A percentile compares a stretch with the other conserved stretches of the same genome.
phyloP scores from a whole-genome alignment of 2,797 vertebrate species.

The Taeniopygia guttata region DNA sequence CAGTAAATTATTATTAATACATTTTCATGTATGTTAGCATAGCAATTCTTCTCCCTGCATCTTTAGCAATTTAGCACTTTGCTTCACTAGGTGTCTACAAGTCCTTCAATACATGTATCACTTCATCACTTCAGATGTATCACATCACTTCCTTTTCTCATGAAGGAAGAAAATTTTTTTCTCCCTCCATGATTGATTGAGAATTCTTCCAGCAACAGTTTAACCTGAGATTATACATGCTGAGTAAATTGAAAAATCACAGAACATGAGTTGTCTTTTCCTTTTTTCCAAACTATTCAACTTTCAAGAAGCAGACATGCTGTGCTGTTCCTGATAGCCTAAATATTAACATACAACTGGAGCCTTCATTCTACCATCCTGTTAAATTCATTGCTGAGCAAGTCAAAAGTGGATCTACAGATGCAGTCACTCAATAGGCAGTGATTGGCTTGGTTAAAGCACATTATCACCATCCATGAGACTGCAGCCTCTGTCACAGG shows the following conservation, averaged over 20 bases:
- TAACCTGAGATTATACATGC: background rate
- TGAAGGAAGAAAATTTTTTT: background rate
- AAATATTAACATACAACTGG: background rate
- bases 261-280: background rate
- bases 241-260: background rate
- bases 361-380: background rate
- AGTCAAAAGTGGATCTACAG: background rate
- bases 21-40: background rate
- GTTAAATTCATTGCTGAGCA: background rate
- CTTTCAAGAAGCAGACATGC: background rate
- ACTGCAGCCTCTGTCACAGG: background rate
- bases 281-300: background rate
- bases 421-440: background rate
- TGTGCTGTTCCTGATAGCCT: background rate
- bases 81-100: background rate
- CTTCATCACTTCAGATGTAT: background rate
- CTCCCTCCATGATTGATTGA: background rate
- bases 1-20: conserved; percentile 7
- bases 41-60: background rate
- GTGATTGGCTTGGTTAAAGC: background rate
- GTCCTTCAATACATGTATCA: background rate
- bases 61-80: background rate
- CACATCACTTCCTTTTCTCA: no score
- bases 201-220: background rate
- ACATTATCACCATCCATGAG: background rate